Conservation (phyloP, 1,140 invertebrate species). For the Paracyclopina nana region DNA sequence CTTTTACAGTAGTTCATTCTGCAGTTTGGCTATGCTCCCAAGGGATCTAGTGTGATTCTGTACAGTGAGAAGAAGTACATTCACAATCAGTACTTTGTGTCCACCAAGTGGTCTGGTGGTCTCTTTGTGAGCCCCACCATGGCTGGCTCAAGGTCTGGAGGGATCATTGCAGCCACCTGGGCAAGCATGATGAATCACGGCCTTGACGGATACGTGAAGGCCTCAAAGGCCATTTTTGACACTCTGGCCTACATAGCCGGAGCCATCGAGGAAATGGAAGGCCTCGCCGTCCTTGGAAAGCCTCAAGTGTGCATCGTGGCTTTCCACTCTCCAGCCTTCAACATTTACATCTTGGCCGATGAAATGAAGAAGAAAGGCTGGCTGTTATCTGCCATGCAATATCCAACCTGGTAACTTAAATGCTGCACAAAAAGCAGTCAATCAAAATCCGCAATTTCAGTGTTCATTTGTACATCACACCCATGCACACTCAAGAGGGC, state of each 20-base stretch:
- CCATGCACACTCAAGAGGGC: conserved; percentile 63
- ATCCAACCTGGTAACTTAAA: not conserved
- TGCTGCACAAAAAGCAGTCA: not conserved
- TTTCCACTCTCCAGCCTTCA: conserved; percentile 67
- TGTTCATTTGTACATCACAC: conserved; percentile 77
- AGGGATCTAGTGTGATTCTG: conserved; percentile 84
- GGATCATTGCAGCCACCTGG: conserved; percentile 85
- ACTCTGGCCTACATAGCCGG: conserved; percentile 35
- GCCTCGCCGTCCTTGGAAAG: conserved; percentile 63
- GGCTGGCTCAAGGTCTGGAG: conserved; percentile 42
- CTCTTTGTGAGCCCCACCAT: conserved; percentile 95
- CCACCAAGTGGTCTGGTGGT: conserved; percentile 92
- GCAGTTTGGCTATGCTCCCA: conserved; percentile 93
- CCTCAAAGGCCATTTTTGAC: conserved; percentile 60
- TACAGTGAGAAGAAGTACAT: conserved; percentile 58
- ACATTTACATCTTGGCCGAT: conserved; percentile 70
- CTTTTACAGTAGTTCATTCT: too few species aligned
- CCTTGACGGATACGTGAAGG: conserved; percentile 56
- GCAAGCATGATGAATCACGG: conserved; percentile 82
- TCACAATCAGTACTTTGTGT: conserved; percentile 75
- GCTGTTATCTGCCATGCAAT: not conserved
- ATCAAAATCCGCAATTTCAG: not conserved
- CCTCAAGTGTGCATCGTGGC: conserved; percentile 71
- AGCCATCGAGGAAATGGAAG: conserved; percentile 37
- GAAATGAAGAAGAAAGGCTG: conserved; percentile 38